Base-by-base conservation (phyloP, 2,888 invertebrate species). In the Heliconius cydno region DNA sequence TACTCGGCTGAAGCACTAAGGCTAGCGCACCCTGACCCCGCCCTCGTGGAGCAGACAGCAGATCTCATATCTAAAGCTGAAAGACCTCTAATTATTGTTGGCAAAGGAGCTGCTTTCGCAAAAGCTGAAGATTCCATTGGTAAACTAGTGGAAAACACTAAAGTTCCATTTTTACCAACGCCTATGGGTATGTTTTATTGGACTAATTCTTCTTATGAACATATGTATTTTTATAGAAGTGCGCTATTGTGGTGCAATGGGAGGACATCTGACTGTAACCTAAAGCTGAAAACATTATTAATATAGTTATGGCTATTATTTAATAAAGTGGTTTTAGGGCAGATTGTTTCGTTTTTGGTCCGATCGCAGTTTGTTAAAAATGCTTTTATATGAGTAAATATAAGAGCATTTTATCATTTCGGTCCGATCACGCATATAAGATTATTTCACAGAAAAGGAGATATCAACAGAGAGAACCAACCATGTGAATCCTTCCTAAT, bases 81-180 rank as follows among this genome's bases (percentile, higher is more conserved):
- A 87, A 96, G 97, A n/a, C 99, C 99, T 0, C 94, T 99, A 52
- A 96, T 99, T 2, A 97, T 99, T 79, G 95, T 99, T 52, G 99
- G 99, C 81, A 99, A 99, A 95, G 98, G 98, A 1, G 97, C 98
- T 28, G 98, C 98, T 28, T 98, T 98, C 89, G 96, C 96, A 0
- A 94, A 96, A 82, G 98, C 98, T 0, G 99, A 99, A 90, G 93
- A 95, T 0, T 96, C 96, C 77, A 90, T 98, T 38, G 94, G 96
- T 28, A 95, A 96, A 77, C 95, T 99, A 0, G 96, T 99, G 15
- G 93, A 96, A 19, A 92, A 94, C 28, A 97, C 97, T 4, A 96
- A 97, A 83, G 89, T 99, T 68, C 99, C 99, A 0, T 99, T 99
- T 93, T 93, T 99, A 84, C 98, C 99, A 0, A 99, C 98, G 6